Conservation (phyloP, 1,140 invertebrate genomes). For the Grapholita molesta region DNA sequence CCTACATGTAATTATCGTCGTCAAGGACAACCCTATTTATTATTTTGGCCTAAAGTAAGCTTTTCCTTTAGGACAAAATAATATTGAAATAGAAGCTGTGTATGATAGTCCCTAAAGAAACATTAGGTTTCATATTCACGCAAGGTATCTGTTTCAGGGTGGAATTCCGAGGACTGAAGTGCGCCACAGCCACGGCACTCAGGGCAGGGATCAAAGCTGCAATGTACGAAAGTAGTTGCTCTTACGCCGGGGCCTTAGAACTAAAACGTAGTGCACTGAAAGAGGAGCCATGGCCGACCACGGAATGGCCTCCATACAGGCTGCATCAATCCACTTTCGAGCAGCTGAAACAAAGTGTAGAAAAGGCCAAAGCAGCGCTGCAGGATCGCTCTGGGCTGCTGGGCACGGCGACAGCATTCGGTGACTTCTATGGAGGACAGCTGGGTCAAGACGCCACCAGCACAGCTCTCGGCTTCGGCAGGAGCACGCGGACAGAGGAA, state of each 20-base stretch:
- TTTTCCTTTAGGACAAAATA: too few species aligned
- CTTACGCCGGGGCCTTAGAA: slow-evolving; percentile 91
- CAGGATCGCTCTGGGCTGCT: slow-evolving; percentile 78
- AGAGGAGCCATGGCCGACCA: slow-evolving; percentile 80
- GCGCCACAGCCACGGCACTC: slow-evolving; percentile 55
- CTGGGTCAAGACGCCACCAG: slow-evolving; percentile 56
- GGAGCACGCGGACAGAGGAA: slow-evolving; percentile 58
- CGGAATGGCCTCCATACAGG: slow-evolving; percentile 86
- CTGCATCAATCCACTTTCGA: slow-evolving; percentile 90
- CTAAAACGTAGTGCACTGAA: slow-evolving; percentile 85
- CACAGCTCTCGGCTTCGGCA: slow-evolving; percentile 53
- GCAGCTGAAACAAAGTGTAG: slow-evolving; percentile 91
- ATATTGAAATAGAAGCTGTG: too few species aligned
- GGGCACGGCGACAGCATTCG: slow-evolving; percentile 78
- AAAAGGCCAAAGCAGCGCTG: slow-evolving; percentile 91
- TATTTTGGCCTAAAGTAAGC: too few species aligned
- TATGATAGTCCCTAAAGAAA: too few species aligned
- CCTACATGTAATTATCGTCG: too few species aligned
- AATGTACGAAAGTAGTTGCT: slow-evolving; percentile 95
- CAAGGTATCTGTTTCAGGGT: slow-evolving; percentile 44
- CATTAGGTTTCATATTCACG: background rate
- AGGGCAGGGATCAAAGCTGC: slow-evolving; percentile 57
- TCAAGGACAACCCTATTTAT: too few species aligned
- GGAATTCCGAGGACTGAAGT: slow-evolving; percentile 65
- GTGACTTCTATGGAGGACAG: slow-evolving; percentile 79